Percentiles rank a stretch among this genome's conserved stretches.
Evolutionary conservation across 2,797 vertebrate species (phyloP).

Genomic region (Tokudaia muenninki): DNA sequence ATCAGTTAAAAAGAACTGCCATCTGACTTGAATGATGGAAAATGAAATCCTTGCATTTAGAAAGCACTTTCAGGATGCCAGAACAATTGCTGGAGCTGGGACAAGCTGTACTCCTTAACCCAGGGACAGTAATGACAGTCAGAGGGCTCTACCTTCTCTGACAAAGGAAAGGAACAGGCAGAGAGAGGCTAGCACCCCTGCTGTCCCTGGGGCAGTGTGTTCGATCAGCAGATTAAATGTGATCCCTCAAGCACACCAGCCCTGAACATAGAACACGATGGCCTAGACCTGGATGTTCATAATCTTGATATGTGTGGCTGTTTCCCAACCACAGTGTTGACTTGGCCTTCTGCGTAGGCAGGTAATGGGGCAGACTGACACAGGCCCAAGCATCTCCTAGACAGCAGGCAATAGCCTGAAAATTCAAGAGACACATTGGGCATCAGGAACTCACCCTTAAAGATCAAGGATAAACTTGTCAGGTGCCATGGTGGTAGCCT

Average conservation of each 20-base stretch:
- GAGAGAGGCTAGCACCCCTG: background rate
- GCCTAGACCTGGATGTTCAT: background rate
- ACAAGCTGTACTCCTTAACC: background rate
- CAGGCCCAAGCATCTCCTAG: background rate
- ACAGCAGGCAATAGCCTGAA: background rate
- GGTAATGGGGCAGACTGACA: background rate
- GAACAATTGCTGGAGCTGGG: background rate
- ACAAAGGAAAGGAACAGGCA: background rate
- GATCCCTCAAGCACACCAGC: background rate
- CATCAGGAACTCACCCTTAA: background rate
- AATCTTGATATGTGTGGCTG: background rate
- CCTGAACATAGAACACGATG: background rate
- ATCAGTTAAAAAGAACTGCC: constrained; percentile 58
- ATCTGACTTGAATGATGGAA: constrained; percentile 38
- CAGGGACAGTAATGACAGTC: background rate
- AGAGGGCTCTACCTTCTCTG: background rate
- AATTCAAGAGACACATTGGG: background rate
- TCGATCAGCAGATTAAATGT: background rate
- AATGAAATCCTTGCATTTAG: constrained; percentile 36
- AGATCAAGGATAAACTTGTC: background rate
- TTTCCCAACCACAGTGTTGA: background rate
- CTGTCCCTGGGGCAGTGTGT: background rate
- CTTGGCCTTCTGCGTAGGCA: background rate
- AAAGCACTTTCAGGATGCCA: constrained; percentile 35
- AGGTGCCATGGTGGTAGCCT: background rate